A percentile compares a stretch with the other conserved stretches of the same genome.
Evolutionary conservation across 2,113 vertebrate genomes (phyloP).

Genomic region (Camarhynchus parvulus): DNA sequence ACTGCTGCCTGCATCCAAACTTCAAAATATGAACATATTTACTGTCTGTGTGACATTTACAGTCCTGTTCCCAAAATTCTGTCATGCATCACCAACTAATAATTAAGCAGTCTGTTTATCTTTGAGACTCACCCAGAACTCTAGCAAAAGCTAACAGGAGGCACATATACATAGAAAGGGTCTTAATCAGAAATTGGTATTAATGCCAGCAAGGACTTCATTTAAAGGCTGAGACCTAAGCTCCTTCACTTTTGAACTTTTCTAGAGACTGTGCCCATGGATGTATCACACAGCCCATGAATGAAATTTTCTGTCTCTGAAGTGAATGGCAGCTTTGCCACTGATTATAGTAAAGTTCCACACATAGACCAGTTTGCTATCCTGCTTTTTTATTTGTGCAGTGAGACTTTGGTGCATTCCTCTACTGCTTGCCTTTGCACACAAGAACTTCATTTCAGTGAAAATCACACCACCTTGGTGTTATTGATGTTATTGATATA

Average conservation of each 20-base stretch:
- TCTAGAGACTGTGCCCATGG: neutral
- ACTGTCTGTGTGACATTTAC: neutral
- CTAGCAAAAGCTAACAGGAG: neutral
- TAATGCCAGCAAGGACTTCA: neutral
- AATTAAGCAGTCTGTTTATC: constrained; percentile 54
- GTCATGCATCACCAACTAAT: constrained; percentile 30
- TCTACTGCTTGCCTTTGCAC: neutral
- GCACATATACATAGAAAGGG: neutral
- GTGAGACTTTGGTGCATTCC: neutral
- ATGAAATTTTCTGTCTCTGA: neutral
- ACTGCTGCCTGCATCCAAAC: neutral
- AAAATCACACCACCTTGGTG: neutral
- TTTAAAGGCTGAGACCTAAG: neutral
- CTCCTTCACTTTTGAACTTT: neutral
- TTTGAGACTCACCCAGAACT: neutral
- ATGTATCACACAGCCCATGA: neutral
- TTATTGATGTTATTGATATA: neutral
- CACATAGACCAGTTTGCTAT: neutral
- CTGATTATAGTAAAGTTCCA: neutral
- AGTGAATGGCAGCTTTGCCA: neutral
- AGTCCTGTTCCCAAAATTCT: constrained; percentile 28
- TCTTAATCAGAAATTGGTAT: neutral
- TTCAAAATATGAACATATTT: constrained; percentile 21
- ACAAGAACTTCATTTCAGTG: neutral
- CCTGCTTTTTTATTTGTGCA: neutral